A percentile compares a stretch with the other conserved stretches of the same genome.
Conservation (phyloP, 2,113 vertebrate species). For the Sinocyclocheilus grahami region DNA sequence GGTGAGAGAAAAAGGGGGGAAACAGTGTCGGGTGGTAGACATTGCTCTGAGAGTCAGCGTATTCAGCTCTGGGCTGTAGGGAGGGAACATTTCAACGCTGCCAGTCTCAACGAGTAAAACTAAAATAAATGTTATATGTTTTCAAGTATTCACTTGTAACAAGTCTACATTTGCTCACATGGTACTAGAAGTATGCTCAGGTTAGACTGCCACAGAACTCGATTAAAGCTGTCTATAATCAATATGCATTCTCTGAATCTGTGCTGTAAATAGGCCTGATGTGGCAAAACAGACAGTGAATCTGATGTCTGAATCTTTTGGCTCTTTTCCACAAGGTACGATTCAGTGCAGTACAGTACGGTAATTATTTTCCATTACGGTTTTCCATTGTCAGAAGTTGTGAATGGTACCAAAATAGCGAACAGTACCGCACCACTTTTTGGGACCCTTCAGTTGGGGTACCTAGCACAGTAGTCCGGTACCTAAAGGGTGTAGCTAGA, state of each 20-base stretch:
- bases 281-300: not conserved
- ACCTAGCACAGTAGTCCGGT: too few species aligned
- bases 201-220: not conserved
- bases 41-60: slow-evolving; percentile 18
- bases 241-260: not conserved
- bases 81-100: not conserved
- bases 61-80: slow-evolving; percentile 3
- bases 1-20: slow-evolving; percentile 52
- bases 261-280: not conserved
- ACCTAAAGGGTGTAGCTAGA: too few species aligned
- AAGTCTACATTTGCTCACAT: not conserved
- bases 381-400: too few species aligned
- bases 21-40: slow-evolving; percentile 11
- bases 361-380: too few species aligned
- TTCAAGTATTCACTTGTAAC: not conserved
- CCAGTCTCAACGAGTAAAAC: not conserved
- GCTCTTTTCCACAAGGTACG: too few species aligned
- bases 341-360: too few species aligned
- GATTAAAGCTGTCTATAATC: not conserved
- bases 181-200: not conserved
- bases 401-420: too few species aligned
- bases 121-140: not conserved
- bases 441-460: too few species aligned
- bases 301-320: too few species aligned
- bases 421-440: too few species aligned